phyloP scores from a whole-genome alignment of 2,888 invertebrate genomes.

The Melinaea marsaeus region DNA sequence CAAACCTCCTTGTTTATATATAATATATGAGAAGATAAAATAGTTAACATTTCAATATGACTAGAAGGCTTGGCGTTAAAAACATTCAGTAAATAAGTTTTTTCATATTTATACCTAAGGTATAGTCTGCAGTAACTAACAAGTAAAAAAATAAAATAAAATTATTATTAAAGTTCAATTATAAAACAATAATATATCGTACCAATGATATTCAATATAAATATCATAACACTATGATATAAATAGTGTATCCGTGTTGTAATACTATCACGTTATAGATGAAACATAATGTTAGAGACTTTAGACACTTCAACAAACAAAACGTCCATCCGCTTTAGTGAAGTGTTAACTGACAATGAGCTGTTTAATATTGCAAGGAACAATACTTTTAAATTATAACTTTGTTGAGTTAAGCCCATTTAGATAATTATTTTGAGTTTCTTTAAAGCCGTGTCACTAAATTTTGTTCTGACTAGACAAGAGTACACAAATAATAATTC shows the following conservation, averaged over 20 bases:
- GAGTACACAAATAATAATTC: not conserved
- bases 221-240: too few relatives aligned
- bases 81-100: too few relatives aligned
- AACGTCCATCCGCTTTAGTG: constrained; percentile 8
- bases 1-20: too few relatives aligned
- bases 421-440: constrained; percentile 3
- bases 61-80: too few relatives aligned
- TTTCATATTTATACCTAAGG: too few relatives aligned
- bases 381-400: constrained; percentile 1
- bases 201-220: too few relatives aligned
- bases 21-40: too few relatives aligned
- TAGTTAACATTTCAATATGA: too few relatives aligned
- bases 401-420: not conserved
- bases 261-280: constrained; percentile 15
- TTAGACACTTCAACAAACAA: constrained; percentile 14
- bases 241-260: not conserved
- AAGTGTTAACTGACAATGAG: not conserved
- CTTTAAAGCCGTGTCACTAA: not conserved
- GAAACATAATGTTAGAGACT: constrained; percentile 15
- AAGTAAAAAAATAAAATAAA: too few relatives aligned
- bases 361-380: constrained; percentile 2
- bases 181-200: too few relatives aligned
- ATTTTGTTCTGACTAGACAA: not conserved
- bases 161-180: too few relatives aligned
- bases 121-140: too few relatives aligned